Base-by-base conservation (phyloP, 2,888 invertebrate genomes). In the Tetanocera ferruginea region DNA sequence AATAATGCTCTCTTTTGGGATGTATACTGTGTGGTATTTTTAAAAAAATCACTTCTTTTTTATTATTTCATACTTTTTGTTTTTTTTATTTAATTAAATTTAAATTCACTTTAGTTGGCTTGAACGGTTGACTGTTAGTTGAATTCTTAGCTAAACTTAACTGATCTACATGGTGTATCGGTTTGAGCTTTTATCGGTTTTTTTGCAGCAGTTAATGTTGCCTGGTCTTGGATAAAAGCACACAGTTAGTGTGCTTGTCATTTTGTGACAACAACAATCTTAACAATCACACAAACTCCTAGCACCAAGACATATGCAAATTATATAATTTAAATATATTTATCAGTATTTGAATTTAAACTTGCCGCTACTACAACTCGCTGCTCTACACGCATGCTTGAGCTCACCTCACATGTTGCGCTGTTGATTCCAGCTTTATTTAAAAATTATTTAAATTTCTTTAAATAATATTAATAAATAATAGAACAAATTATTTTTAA, bases 101-200 rank as follows among this genome's bases (percentile, higher is more conserved):
- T 19, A 66, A 43, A 43, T 43, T 43, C 43, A 14, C 43, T 43
- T 43, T 43, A 43, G 43, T 43, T 43, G 14, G 43, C 43, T 43
- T 37, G 19, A 43, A 4, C 23, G 2, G 34, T 34, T 67, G 37
- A 19, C 34, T 77, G 78, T 78, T 76, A 76, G 49, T 80, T 82
- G 79, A 83, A 83, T 86, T 85, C 86, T 86, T 84, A 80, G 82
- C 82, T 84, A 83, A 85, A 80, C 80, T 79, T 82, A 86, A 89
- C 89, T 89, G 88, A 88, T 85, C 86, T 84, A 84, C 83, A 83
- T 83, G 81, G 81, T 81, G 78, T 82, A 85, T 82, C 83, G 82
- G 83, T 80, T 84, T 82, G 81, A 81, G 88, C 88, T 89, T 89
- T 85, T 89, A 89, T 88, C 85, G 86, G 81, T 80, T 88, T 80